Evolutionary conservation across 2,797 vertebrate species (phyloP).

Genomic region (Alfaro cultratus): DNA sequence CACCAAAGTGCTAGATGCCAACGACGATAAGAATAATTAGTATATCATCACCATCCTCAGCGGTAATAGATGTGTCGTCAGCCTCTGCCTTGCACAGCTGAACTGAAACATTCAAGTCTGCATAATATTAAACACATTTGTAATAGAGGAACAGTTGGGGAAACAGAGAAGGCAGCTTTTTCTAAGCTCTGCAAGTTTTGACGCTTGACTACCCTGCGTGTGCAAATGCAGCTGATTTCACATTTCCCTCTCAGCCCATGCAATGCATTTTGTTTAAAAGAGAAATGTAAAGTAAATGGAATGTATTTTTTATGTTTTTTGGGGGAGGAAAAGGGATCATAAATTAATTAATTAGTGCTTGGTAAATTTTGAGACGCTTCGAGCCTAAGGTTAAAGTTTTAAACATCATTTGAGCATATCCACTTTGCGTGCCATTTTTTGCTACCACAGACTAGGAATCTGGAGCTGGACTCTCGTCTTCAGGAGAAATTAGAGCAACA

Average conservation of each 20-base stretch:
- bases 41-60: too few species aligned
- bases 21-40: too few species aligned
- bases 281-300: not conserved
- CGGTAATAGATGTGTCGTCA: not conserved
- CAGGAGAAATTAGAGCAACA: constrained; percentile 18
- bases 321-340: not conserved
- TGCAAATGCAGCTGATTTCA: not conserved
- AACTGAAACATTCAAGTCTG: not conserved
- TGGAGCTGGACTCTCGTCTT: constrained; percentile 28
- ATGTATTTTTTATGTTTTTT: not conserved
- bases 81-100: not conserved
- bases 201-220: not conserved
- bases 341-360: not conserved
- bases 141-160: not conserved
- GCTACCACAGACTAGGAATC: not conserved
- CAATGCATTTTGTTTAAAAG: not conserved
- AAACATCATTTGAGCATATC: not conserved
- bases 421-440: not conserved
- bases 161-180: not conserved
- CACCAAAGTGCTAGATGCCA: not conserved
- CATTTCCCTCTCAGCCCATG: not conserved
- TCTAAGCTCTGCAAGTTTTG: not conserved
- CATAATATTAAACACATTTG: not conserved
- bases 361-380: not conserved
- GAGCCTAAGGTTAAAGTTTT: not conserved